Evolutionary conservation across 2,797 vertebrate genomes (phyloP).

Genomic region (Poeciliopsis infans): DNA sequence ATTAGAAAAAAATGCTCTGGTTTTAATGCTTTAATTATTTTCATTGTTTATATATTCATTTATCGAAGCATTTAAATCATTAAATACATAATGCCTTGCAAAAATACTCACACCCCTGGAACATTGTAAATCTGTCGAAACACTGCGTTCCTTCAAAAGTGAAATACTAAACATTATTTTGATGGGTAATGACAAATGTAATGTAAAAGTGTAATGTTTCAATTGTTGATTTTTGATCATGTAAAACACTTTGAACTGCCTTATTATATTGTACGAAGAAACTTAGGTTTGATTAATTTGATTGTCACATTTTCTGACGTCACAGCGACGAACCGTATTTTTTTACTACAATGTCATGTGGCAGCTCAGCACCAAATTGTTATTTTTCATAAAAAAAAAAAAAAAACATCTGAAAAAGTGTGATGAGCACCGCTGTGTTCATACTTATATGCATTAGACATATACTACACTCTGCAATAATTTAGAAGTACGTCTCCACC

Average conservation of each 20-base stretch:
- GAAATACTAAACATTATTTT: too few species aligned
- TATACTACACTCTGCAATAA: not conserved
- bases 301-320: not conserved
- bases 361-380: not conserved
- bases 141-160: too few species aligned
- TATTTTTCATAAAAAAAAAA: not conserved
- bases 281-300: too few species aligned
- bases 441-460: too few species aligned
- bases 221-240: too few species aligned
- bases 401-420: not conserved
- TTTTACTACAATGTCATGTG: not conserved
- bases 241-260: too few species aligned
- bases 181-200: too few species aligned
- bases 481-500: not conserved
- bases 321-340: not conserved
- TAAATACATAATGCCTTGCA: not conserved
- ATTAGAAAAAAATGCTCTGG: constrained; percentile 18
- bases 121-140: too few species aligned
- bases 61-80: constrained; percentile 2
- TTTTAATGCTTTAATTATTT: constrained; percentile 15
- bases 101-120: not conserved
- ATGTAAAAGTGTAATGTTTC: too few species aligned
- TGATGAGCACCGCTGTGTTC: not conserved
- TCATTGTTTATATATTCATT: not conserved
- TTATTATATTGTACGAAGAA: too few species aligned